Percentiles rank a stretch among this genome's conserved stretches.
These are phyloP conservation scores for Zaprionus lachaisei DNA, from an alignment of 1,140 invertebrate species.

Conservation along the genomic window DNA sequence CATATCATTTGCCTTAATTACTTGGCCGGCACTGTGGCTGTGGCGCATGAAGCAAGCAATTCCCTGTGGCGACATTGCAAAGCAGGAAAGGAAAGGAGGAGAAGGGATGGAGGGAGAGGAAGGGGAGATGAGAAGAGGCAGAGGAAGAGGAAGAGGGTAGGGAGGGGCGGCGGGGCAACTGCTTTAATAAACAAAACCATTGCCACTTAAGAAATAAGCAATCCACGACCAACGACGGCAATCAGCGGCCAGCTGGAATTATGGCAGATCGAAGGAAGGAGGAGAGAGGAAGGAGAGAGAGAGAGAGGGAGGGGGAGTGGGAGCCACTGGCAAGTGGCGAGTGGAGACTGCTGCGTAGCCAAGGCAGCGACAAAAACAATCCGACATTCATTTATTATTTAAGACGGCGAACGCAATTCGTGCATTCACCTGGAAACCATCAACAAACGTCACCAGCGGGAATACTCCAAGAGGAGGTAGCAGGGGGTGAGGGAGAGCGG, in stretches of 20 bases:
- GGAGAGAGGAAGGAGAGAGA: neutral
- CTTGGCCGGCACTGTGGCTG: slow-evolving; percentile 37
- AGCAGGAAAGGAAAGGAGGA: neutral
- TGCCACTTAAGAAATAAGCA: slow-evolving; percentile 82
- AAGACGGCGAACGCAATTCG: slow-evolving; percentile 81
- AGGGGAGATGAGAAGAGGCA: neutral
- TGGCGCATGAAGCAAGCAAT: slow-evolving; percentile 30
- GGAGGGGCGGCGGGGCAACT: slow-evolving; percentile 11
- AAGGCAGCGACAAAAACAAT: slow-evolving; percentile 68
- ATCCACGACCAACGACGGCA: slow-evolving; percentile 79
- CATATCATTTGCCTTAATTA: slow-evolving; percentile 71
- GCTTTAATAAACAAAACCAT: slow-evolving; percentile 81
- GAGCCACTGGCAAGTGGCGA: slow-evolving; percentile 13
- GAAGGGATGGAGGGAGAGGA: neutral
- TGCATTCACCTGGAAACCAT: slow-evolving; percentile 83
- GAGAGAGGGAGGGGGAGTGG: neutral
- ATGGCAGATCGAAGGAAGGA: slow-evolving; percentile 51
- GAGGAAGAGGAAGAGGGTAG: neutral
- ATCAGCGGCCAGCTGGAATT: slow-evolving; percentile 75
- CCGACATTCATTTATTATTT: slow-evolving; percentile 82
- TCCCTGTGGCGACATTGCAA: slow-evolving; percentile 71
- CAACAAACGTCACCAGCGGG: slow-evolving; percentile 82
- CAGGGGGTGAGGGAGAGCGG: neutral
- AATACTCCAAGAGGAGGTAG: slow-evolving; percentile 42
- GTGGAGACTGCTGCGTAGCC: slow-evolving; percentile 14